phyloP scores from a whole-genome alignment of 2,113 vertebrate species.

The Ibidorhyncha struthersii region DNA sequence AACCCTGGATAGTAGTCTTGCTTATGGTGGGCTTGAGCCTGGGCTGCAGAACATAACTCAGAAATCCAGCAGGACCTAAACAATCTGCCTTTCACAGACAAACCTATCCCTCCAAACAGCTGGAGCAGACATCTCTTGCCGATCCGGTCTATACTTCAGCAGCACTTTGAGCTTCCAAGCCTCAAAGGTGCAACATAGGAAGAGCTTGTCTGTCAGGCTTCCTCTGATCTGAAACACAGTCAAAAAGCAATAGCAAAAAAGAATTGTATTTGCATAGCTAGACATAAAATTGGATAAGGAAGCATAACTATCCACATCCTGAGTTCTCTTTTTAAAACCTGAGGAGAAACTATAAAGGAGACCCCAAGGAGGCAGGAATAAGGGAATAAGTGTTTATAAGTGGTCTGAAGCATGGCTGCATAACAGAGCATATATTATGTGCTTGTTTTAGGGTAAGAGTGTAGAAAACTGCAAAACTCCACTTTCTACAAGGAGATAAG shows the following conservation, averaged over 20 bases:
- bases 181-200: neutral
- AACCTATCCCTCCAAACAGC: neutral
- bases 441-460: neutral
- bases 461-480: neutral
- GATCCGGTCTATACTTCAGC: neutral
- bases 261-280: neutral
- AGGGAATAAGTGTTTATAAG: neutral
- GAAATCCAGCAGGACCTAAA: neutral
- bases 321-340: neutral
- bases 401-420: neutral
- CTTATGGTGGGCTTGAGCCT: fast-evolving
- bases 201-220: neutral
- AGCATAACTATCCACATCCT: neutral
- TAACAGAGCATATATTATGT: neutral
- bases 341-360: neutral
- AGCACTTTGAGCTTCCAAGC: neutral
- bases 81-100: neutral
- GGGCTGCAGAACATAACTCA: neutral
- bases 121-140: neutral
- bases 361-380: neutral
- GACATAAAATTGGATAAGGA: neutral
- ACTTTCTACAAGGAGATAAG: neutral
- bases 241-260: neutral
- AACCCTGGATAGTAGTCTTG: neutral
- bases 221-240: neutral